Evolutionary conservation across 2,888 invertebrate species (phyloP), one percentile per base, ranked within the genome.

Genomic region (Dinocampus coccinellae): DNA sequence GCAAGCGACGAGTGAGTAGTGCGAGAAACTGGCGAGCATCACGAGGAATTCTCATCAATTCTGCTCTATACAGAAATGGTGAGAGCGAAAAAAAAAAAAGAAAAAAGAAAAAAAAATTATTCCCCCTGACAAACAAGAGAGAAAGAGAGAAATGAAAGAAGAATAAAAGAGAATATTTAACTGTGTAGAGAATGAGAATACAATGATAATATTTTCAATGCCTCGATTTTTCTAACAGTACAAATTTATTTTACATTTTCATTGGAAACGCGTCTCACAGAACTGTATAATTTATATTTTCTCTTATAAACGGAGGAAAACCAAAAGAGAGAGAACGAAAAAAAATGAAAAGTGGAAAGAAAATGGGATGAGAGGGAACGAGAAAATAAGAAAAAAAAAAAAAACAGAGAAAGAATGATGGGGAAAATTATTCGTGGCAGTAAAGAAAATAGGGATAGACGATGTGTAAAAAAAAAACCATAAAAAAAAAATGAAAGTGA

Each of bases 11-110:
- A 47, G 16, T 47, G 16, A 16, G 4, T 3, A 55, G 24, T 55
- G 55, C 55, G n/a, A 55, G 24, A 11, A 47, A 55, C 24, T 55
- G 24, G 11, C 26, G 11, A 26, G 55, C 26, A 55, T 55, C 26
- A 55, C 55, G 26, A 26, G 16, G 33, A 34, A 58, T 33, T 7
- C 58, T 34, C 34, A 58, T 58, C 33, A 58, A 58, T 58, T 58
- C 16, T 16, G 47, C 7, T 3, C 58, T 55, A 58, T 53, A 29
- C 22, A 58, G 33, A 34, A 57, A 53, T 22, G 34, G 24, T 52
- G 39, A 22, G 60, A 9, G 33, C 42, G 36, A 42, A 63, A 65
- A 53, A 62, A 65, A 39, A 39, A 69, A 70, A 72, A 61, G 64
- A 39, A 55, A 33, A 16, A 42, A 3, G 26, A 29, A 39, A 36